Percentiles rank a stretch among this genome's conserved stretches.
These are phyloP conservation scores for Ifrita kowaldi DNA, from an alignment of 2,113 vertebrate species.

Conservation along the genomic window DNA sequence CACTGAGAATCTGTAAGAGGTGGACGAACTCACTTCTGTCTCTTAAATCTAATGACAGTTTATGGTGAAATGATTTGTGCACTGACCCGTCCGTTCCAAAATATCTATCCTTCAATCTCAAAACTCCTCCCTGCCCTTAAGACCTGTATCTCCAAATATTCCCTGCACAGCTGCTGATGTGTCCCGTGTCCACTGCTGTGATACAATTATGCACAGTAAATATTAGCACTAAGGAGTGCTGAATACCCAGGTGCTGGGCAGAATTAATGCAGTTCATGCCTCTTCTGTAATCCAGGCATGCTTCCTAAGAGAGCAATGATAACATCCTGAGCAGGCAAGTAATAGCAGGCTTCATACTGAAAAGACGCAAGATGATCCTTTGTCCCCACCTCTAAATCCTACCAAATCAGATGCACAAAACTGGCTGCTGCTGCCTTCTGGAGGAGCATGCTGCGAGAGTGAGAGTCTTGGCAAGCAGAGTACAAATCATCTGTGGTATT, in stretches of 20 bases:
- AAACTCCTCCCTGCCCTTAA: background rate
- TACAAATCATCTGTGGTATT: background rate
- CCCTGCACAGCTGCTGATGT: background rate
- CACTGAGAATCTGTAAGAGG: background rate
- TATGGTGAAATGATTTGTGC: background rate
- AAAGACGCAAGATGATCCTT: background rate
- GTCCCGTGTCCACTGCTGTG: background rate
- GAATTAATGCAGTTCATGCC: background rate
- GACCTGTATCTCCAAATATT: background rate
- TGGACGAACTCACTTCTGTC: background rate
- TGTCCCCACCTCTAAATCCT: background rate
- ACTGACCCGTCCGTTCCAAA: background rate
- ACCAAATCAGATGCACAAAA: background rate
- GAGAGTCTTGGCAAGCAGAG: background rate
- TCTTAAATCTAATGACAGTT: background rate
- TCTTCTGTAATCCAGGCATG: background rate
- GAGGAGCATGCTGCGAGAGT: background rate
- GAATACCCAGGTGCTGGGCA: background rate
- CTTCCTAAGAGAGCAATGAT: background rate
- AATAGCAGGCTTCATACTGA: background rate
- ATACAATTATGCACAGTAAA: background rate
- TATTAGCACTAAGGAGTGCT: background rate
- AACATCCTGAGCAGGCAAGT: background rate
- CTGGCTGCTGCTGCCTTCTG: slow-evolving; percentile 1
- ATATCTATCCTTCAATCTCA: background rate